These are phyloP conservation scores for Xestia c-nigrum DNA, from an alignment of 2,888 invertebrate genomes.

Conservation along the genomic window DNA sequence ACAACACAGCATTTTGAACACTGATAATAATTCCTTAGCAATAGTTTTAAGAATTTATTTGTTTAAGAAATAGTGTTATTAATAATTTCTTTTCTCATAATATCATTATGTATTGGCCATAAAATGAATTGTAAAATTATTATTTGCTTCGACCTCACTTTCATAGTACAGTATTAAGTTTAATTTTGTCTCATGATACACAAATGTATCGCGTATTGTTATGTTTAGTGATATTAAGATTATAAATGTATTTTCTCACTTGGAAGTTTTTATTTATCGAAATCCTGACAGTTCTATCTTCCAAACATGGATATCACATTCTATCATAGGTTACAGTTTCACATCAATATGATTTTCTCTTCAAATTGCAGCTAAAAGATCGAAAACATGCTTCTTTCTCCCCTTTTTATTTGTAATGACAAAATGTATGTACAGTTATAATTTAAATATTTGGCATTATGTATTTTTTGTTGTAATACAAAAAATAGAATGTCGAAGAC, in stretches of 20 bases:
- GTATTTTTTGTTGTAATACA: slow-evolving; percentile 14
- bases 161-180: slow-evolving; percentile 55
- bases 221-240: slow-evolving; percentile 46
- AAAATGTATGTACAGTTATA: neutral
- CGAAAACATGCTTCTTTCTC: neutral
- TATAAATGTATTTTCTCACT: slow-evolving; percentile 54
- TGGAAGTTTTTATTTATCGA: slow-evolving; percentile 31
- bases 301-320: neutral
- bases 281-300: neutral
- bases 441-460: slow-evolving; percentile 27
- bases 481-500: neutral
- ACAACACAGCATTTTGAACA: slow-evolving; percentile 44
- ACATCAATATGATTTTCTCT: neutral
- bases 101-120: slow-evolving; percentile 23
- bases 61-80: slow-evolving; percentile 10
- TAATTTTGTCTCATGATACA: slow-evolving; percentile 15
- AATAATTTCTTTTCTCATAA: slow-evolving; percentile 13
- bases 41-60: slow-evolving; percentile 21
- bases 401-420: neutral
- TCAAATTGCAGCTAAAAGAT: neutral
- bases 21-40: slow-evolving; percentile 14
- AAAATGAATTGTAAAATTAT: neutral
- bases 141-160: slow-evolving; percentile 16
- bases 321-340: neutral
- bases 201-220: slow-evolving; percentile 27